Evolutionary conservation across 2,888 invertebrate species (phyloP), one percentile per base, ranked within the genome.

Genomic region (Drosophila kuntzei): DNA sequence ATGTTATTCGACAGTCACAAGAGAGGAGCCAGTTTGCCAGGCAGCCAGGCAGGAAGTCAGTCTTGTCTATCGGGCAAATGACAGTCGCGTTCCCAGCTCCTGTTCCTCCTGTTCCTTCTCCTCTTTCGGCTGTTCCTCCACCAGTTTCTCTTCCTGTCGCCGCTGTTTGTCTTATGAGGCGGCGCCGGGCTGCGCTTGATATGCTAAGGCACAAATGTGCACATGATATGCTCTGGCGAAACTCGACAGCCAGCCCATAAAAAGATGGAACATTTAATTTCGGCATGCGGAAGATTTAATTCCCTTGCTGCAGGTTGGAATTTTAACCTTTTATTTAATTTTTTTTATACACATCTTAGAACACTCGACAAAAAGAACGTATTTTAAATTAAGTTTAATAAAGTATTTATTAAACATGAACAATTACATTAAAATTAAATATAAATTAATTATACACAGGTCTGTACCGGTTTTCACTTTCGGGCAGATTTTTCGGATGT

Each of bases 61-160:
- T 36, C 71, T 69, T 77, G 86, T 87, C 85, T 87, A 79, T 82
- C 87, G 87, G 76, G 71, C 79, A 81, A 82, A 85, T 82, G 88
- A 87, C 82, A 87, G 77, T 72, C 83, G 82, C 88, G 80, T 54
- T 60, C 63, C 50, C 55, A 59, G 18, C 18, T 43, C 6, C 34
- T n/a, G n/a, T n/a, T 4, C 9, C 51, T 20, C 0, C 25, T 12
- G 1, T 16, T 29, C 1, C 27, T 2, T 1, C 16, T 32, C 22
- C 37, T 57, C 41, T 20, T 5, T 1, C 25, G 18, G 2, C 9
- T 7, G 3, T 18, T 25, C 14, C 20, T n/a, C 7, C 18, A 3
- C 11, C 20, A n/a, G 3, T 16, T 34, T 2, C 32, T 5, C 0
- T 3, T 9, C 11, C 43, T 34, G 12, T 18, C 27, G n/a, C 37